Percentiles rank a stretch among this genome's conserved stretches.
phyloP scores from a whole-genome alignment of 1,140 invertebrate species.

The Apolygus lucorum region DNA sequence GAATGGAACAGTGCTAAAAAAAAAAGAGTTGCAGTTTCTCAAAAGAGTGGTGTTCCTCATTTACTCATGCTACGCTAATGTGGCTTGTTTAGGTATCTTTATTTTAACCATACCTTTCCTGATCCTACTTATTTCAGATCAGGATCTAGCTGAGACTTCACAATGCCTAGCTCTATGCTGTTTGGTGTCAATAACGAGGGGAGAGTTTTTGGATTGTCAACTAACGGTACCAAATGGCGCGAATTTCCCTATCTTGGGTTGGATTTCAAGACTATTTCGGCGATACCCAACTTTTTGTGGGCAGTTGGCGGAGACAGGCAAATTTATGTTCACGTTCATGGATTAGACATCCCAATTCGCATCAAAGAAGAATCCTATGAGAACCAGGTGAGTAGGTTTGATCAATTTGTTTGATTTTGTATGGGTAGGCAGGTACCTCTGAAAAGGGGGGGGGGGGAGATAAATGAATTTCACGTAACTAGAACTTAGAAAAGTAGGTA shows the following conservation, averaged over 20 bases:
- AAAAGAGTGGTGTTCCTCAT: too few relatives aligned
- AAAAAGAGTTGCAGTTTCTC: too few relatives aligned
- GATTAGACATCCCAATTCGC: conserved; percentile 78
- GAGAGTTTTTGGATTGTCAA: conserved; percentile 69
- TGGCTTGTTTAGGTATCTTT: too few relatives aligned
- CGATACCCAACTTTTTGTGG: conserved; percentile 77
- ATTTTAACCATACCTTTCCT: too few relatives aligned
- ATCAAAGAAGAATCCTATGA: conserved; percentile 85
- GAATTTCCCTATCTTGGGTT: conserved; percentile 74
- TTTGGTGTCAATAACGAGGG: conserved; percentile 82
- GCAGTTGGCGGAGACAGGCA: conserved; percentile 85
- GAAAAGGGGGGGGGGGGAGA: too few relatives aligned
- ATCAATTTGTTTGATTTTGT: background rate
- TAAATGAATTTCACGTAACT: too few relatives aligned
- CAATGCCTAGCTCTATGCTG: conserved; percentile 55
- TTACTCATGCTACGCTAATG: too few relatives aligned
- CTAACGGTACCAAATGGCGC: conserved; percentile 66
- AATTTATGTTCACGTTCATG: conserved; percentile 81
- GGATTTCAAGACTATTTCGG: conserved; percentile 78
- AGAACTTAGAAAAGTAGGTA: too few relatives aligned
- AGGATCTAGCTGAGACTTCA: too few relatives aligned
- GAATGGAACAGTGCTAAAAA: too few relatives aligned
- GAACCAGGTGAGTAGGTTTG: conserved; percentile 57
- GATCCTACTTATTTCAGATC: too few relatives aligned
- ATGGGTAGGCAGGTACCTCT: too few relatives aligned